Percentiles rank a stretch among this genome's conserved stretches.
phyloP scores from a whole-genome alignment of 2,797 vertebrate species.

The Synaphobranchus kaupii region DNA sequence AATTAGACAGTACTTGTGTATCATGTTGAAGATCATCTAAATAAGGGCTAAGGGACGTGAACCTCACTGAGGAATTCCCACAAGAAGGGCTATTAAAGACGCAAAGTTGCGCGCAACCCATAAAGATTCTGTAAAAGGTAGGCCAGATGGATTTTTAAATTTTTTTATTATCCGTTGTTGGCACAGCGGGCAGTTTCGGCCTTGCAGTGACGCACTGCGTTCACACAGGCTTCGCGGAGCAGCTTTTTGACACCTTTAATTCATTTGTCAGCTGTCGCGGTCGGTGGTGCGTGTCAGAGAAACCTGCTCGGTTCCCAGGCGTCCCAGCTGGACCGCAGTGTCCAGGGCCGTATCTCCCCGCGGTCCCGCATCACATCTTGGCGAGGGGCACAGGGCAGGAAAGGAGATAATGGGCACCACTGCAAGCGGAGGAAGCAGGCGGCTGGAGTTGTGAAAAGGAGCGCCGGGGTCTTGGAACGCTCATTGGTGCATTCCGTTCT shows the following conservation, averaged over 20 bases:
- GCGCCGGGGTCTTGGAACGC: background rate
- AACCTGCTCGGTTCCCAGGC: background rate
- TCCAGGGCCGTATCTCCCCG: background rate
- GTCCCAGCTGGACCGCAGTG: background rate
- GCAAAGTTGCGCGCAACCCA: constrained; percentile 36
- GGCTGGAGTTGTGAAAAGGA: background rate
- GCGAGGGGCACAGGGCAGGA: constrained; percentile 24
- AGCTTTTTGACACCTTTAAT: background rate
- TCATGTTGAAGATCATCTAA: background rate
- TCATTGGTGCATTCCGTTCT: background rate
- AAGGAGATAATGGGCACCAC: constrained; percentile 22
- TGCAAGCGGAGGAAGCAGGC: constrained; percentile 19
- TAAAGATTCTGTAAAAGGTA: constrained; percentile 29
- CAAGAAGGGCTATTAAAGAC: constrained; percentile 41
- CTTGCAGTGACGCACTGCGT: background rate
- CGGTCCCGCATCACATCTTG: background rate
- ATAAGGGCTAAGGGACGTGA: background rate
- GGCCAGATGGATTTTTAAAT: constrained; percentile 52
- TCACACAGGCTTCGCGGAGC: background rate
- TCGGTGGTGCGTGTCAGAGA: background rate
- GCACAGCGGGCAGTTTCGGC: constrained; percentile 12
- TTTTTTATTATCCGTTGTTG: constrained; percentile 47
- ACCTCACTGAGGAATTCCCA: background rate
- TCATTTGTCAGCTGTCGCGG: background rate
- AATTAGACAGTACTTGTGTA: background rate